Conservation (phyloP, 2,113 vertebrate species). For the Actenoides lindsayi region DNA sequence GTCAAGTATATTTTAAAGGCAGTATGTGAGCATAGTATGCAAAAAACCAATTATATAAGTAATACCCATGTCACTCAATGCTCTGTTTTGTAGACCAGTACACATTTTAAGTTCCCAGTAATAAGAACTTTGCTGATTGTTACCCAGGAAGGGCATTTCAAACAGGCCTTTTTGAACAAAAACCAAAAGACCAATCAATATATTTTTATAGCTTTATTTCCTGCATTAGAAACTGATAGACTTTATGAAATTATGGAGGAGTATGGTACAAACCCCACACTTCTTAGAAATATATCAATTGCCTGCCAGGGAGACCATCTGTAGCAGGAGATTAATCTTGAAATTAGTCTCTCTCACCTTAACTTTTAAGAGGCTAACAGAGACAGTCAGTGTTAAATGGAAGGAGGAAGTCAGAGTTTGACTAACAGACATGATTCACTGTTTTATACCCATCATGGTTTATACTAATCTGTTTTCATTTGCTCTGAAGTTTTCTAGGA, state of each 20-base stretch:
- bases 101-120: conserved; percentile 43
- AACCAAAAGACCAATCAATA: background rate
- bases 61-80: conserved; percentile 34
- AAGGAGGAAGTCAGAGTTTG: background rate
- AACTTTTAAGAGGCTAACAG: background rate
- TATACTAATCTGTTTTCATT: background rate
- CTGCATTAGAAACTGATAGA: background rate
- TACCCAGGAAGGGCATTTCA: conserved; percentile 26
- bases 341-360: background rate
- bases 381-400: background rate
- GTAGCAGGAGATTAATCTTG: background rate
- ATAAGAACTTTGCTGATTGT: conserved; percentile 57
- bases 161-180: background rate
- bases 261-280: background rate
- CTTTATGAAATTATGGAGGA: background rate
- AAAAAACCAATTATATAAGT: conserved; percentile 62
- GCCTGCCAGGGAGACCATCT: background rate
- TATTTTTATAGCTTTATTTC: background rate
- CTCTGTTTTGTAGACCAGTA: conserved; percentile 62
- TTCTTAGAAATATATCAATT: background rate
- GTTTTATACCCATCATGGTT: background rate
- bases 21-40: conserved; percentile 12
- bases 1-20: conserved; percentile 63
- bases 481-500: background rate
- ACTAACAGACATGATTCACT: background rate